A percentile compares a stretch with the other conserved stretches of the same genome.
Evolutionary conservation across 2,797 vertebrate species (phyloP).

Genomic region (Parauchenoglanis ngamensis): DNA sequence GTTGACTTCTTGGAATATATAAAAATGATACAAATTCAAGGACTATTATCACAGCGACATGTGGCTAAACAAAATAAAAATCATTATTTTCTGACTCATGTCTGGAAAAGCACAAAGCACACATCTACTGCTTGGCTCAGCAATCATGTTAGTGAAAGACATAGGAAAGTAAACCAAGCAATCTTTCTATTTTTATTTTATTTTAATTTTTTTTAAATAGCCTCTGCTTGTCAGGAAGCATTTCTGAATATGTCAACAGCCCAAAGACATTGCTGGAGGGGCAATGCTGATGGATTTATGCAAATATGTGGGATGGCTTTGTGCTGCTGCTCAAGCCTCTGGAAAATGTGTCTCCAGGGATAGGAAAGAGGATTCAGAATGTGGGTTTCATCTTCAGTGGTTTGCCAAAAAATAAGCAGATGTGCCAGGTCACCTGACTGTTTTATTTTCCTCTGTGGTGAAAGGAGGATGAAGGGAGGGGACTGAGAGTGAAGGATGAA

Average conservation of each 20-base stretch:
- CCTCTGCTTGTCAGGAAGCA: constrained; percentile 12
- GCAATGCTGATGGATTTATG: constrained; percentile 51
- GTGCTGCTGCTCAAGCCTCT: constrained; percentile 52
- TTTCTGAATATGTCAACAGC: constrained; percentile 46
- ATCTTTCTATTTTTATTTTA: not conserved
- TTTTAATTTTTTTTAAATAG: not conserved
- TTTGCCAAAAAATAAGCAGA: constrained; percentile 47
- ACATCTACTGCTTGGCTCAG: not conserved
- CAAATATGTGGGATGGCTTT: constrained; percentile 52
- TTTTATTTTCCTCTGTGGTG: constrained; percentile 43
- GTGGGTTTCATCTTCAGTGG: constrained; percentile 61
- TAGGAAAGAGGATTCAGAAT: constrained; percentile 43
- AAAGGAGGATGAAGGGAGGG: not conserved
- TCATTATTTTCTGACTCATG: not conserved
- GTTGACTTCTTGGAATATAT: not conserved
- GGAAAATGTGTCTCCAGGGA: constrained; percentile 53
- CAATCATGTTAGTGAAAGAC: not conserved
- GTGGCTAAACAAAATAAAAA: not conserved
- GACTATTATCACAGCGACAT: not conserved
- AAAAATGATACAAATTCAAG: not conserved
- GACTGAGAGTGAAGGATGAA: not conserved
- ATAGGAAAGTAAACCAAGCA: constrained; percentile 17
- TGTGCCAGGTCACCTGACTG: constrained; percentile 49
- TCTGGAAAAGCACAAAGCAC: not conserved
- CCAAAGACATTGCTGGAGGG: constrained; percentile 41